Base-by-base conservation (phyloP, 2,113 vertebrate species). In the Anguilla japonica region DNA sequence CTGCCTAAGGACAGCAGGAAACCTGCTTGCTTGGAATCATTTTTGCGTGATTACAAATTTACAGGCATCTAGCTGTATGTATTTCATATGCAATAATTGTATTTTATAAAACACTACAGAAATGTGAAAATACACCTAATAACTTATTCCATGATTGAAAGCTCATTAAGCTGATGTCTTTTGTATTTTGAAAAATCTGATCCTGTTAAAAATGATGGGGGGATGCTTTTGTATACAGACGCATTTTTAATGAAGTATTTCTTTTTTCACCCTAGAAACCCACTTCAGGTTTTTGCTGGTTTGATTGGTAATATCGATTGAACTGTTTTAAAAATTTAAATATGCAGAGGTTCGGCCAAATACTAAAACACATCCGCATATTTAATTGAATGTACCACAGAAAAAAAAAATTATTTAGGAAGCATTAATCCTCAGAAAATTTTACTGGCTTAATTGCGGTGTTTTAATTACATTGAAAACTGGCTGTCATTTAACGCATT, bases 401-500 rank as follows among this genome's bases (percentile, higher is more conserved):
- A 81, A 82, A 7, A 81, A 82, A 15, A 56, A 39, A 60, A 46
- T 40, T 0, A 84, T 46, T 84, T 40, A 41, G 8, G 41, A 82
- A 83, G 60, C 81, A 87, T 88, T 53, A 87, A 90, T 92, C 29
- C 87, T 63, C 84, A 83, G 80, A 84, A 85, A 40, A 90, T 92
- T 87, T 89, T 41, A 79, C 90, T 81, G 20, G 90, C 85, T 91
- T 89, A 88, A 82, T 13, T 43, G 89, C 91, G 91, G 87, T 89
- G 84, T 88, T 91, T 89, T 90, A 83, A 83, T 83, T 85, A 29
- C 81, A 79, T 41, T 63, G 90, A 91, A 92, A 91, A 86, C 89
- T 86, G 87, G 88, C 40, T 88, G 87, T 88, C 88, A 90, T 89
- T 91, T 91, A 90, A 56, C 84, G 15, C 85, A 90, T 92, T 92